phyloP scores from a whole-genome alignment of 2,113 vertebrate species.

The Condylura cristata region DNA sequence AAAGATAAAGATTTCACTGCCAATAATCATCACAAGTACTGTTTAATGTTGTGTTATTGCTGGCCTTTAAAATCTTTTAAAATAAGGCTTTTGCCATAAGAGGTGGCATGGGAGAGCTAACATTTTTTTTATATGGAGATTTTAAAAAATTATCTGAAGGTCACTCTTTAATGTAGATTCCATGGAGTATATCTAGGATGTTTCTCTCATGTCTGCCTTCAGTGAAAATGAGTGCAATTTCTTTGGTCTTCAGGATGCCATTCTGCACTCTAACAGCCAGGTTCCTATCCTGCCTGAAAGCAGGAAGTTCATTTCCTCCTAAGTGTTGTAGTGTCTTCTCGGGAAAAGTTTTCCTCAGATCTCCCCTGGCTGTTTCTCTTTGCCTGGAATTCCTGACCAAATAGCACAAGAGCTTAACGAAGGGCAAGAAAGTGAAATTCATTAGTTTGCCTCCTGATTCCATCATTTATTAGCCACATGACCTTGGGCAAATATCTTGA shows the following conservation, averaged over 20 bases:
- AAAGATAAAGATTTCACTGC: no score
- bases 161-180: background rate
- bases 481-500: background rate
- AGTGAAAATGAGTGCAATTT: background rate
- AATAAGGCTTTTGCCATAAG: no score
- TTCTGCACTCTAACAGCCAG: background rate
- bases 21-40: no score
- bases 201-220: background rate
- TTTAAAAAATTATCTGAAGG: conserved; percentile 13
- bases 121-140: background rate
- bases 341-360: background rate
- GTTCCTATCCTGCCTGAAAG: background rate
- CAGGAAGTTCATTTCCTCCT: background rate
- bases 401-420: background rate
- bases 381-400: background rate
- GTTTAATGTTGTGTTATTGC: no score
- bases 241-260: background rate
- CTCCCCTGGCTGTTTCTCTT: background rate
- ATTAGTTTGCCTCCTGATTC: background rate
- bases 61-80: no score
- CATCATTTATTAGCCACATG: background rate
- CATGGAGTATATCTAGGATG: background rate
- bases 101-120: background rate
- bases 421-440: background rate
- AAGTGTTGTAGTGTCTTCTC: background rate